phyloP scores from a whole-genome alignment of 2,797 vertebrate species.

The Sylvilagus floridanus region DNA sequence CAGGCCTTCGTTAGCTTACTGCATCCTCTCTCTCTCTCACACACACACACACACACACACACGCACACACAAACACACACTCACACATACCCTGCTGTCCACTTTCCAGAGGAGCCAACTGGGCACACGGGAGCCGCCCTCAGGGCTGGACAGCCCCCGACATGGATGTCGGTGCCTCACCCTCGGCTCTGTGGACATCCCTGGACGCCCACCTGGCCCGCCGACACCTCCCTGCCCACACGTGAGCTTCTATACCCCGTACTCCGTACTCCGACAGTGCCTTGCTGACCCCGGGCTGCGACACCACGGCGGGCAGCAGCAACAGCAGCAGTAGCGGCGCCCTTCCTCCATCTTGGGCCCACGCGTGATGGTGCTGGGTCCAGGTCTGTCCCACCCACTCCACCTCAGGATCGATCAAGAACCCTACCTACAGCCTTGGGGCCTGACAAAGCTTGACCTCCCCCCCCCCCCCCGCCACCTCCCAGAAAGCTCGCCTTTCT shows the following conservation, averaged over 20 bases:
- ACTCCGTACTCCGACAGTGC: not conserved
- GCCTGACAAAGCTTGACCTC: not conserved
- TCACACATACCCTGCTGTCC: not conserved
- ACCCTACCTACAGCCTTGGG: too few species aligned
- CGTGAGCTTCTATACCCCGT: not conserved
- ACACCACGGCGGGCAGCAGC: fast-evolving
- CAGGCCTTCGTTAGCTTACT: not conserved
- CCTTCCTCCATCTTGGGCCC: not conserved
- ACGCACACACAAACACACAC: too few species aligned
- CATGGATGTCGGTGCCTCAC: too few species aligned
- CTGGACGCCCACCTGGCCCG: too few species aligned
- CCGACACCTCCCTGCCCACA: too few species aligned
- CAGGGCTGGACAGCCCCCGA: too few species aligned
- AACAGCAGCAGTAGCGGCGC: not conserved
- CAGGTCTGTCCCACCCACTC: not conserved
- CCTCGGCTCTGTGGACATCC: too few species aligned
- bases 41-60: not conserved
- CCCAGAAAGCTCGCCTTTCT: conserved; percentile 14
- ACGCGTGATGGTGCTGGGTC: not conserved
- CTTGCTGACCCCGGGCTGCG: not conserved
- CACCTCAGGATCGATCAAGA: not conserved
- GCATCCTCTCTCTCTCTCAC: not conserved
- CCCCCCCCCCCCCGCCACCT: not conserved
- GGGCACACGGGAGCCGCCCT: not conserved
- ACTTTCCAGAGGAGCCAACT: not conserved